Conservation (phyloP, 2,113 vertebrate genomes). For the Propithecus coquereli region DNA sequence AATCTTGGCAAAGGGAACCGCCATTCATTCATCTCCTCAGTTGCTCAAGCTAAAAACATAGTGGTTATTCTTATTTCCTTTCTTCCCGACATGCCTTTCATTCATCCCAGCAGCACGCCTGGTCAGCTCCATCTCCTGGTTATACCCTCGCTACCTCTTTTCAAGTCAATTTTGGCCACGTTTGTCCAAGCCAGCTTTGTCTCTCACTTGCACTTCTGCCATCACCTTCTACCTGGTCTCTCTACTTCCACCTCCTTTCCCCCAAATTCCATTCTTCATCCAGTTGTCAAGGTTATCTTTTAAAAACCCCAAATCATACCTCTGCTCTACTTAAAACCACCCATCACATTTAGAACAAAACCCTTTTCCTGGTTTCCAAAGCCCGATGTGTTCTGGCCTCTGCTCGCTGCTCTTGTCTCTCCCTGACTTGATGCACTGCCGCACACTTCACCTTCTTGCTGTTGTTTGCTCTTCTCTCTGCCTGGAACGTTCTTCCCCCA, state of each 20-base stretch:
- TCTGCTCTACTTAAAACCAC: background rate
- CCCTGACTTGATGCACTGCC: no score
- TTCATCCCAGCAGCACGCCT: background rate
- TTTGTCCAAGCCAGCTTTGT: no score
- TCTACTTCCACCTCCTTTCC: background rate
- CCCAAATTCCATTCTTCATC: background rate
- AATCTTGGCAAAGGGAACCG: background rate
- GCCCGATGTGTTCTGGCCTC: background rate
- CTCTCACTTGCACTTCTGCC: background rate
- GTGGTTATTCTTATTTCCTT: background rate
- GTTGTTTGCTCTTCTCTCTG: background rate
- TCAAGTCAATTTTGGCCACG: background rate
- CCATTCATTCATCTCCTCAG: background rate
- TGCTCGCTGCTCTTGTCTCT: fast-evolving
- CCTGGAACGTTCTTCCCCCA: background rate
- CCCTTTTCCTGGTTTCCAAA: background rate
- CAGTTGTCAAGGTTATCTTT: background rate
- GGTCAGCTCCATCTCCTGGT: background rate
- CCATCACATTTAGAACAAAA: background rate
- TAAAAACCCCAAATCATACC: background rate
- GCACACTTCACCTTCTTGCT: background rate
- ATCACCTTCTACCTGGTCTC: no score
- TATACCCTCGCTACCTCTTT: background rate
- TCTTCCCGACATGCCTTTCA: background rate
- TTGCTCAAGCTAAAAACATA: background rate